Evolutionary conservation across 2,797 vertebrate species (phyloP).

Genomic region (Melanotaenia trifasciata): DNA sequence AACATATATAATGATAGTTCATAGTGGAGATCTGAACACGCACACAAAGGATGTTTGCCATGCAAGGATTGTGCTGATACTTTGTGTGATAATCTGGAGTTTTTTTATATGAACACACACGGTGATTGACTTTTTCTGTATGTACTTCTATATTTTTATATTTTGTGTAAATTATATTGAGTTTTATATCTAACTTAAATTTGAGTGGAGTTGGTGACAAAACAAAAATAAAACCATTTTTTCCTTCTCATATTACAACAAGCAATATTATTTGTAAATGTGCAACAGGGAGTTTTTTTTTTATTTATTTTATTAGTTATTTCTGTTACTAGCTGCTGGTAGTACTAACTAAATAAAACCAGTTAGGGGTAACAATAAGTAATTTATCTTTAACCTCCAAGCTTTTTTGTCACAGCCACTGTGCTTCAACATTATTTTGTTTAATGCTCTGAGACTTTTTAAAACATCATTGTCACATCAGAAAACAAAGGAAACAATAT

Average conservation of each 20-base stretch:
- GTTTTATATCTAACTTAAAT: constrained; percentile 8
- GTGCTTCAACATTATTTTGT: constrained; percentile 23
- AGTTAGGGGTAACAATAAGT: background rate
- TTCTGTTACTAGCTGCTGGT: background rate
- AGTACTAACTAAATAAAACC: background rate
- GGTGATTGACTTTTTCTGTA: constrained; percentile 5
- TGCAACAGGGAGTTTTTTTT: background rate
- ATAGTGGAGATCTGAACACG: constrained; percentile 12
- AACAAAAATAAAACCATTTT: background rate
- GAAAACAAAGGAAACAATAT: constrained; percentile 43
- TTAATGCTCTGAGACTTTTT: constrained; percentile 11
- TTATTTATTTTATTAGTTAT: constrained; percentile 13
- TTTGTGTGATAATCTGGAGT: constrained; percentile 18
- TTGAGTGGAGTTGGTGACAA: constrained; percentile 20
- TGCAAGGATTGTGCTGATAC: constrained; percentile 5
- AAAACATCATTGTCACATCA: constrained; percentile 48
- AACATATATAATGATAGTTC: constrained; percentile 15
- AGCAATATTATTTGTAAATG: background rate
- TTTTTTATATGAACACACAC: background rate
- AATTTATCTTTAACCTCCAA: constrained; percentile 25
- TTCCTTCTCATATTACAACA: background rate
- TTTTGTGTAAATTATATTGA: constrained; percentile 15
- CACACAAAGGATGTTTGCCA: constrained; percentile 23
- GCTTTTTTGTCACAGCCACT: constrained; percentile 19
- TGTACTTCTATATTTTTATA: constrained; percentile 11